Evolutionary conservation across 2,888 invertebrate species (phyloP), one percentile per base, ranked within the genome.

Genomic region (Acanthosepion esculentum): DNA sequence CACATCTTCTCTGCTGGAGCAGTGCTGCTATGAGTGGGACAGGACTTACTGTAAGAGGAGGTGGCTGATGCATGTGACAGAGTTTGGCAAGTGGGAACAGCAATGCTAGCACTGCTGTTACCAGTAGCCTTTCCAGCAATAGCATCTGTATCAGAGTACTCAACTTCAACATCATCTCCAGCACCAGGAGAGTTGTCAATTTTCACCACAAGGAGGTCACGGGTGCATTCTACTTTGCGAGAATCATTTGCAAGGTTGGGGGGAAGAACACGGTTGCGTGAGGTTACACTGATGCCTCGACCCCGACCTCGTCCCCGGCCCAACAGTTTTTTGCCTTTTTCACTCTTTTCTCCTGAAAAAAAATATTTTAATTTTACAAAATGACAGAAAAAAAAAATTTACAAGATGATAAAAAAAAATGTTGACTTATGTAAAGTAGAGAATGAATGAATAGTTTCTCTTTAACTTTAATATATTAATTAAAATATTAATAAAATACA

Each of bases 131-230:
- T 94, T 48, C n/a, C 64, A 59, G 95, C 94, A 55, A 92, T 92
- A 48, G 41, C 92, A 33, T 96, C 96, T 15, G 96, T 96, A 95
- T 96, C 96, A 29, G 96, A 96, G 93, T 96, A 96, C 95, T 96
- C 96, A 18, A 96, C 96, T 91, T 95, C 95, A n/a, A 96, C 95
- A 92, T 96, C 96, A 6, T 94, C 95, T 20, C 94, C 94, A 92
- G 95, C 96, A 29, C 96, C 96, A 48, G 96, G 96, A 48, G 96
- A 96, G 95, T 97, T 97, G 94, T 97, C 97, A 64, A 97, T 96
- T 95, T 97, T 97, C 91, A 97, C 96, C 33, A 97, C 96, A 29
- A 97, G 96, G 33, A 96, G 95, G 95, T 97, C 96, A 64, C 96
- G 96, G 95, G 96, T 96, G 92, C 96, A 96, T 91, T 97, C 96